A percentile compares a stretch with the other conserved stretches of the same genome.
Evolutionary conservation across 1,140 invertebrate species (phyloP).

Genomic region (Euura lappo): DNA sequence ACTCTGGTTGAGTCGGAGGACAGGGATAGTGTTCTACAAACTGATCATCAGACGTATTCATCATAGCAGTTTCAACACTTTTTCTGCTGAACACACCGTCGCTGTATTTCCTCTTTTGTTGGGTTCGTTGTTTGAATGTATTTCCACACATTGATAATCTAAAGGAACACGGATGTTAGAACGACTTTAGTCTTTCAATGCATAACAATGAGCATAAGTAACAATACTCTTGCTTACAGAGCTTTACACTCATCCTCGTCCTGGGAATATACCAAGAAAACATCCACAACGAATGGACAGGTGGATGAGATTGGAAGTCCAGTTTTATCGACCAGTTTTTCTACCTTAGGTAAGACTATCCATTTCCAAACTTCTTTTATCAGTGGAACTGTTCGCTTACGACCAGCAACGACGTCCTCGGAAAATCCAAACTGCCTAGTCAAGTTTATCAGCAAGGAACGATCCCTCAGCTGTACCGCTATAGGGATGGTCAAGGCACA

Average conservation of each 20-base stretch:
- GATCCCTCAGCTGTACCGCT: slow-evolving; percentile 55
- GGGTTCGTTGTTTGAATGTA: slow-evolving; percentile 35
- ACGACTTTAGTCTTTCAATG: slow-evolving; percentile 10
- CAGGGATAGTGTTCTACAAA: slow-evolving; percentile 57
- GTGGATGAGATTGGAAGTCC: slow-evolving; percentile 51
- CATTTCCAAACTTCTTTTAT: slow-evolving; percentile 75
- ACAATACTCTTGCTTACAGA: slow-evolving; percentile 57
- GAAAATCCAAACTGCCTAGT: slow-evolving; percentile 39
- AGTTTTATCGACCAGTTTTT: slow-evolving; percentile 51
- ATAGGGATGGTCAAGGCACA: slow-evolving; percentile 60
- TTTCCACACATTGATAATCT: slow-evolving; percentile 46
- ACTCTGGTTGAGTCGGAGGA: slow-evolving; percentile 55
- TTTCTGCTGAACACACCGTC: slow-evolving; percentile 62
- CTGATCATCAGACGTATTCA: slow-evolving; percentile 49
- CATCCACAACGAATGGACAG: slow-evolving; percentile 63
- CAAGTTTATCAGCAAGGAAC: slow-evolving; percentile 55
- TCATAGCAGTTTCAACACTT: slow-evolving; percentile 59
- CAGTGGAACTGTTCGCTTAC: slow-evolving; percentile 49
- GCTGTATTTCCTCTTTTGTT: slow-evolving; percentile 46
- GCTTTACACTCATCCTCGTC: slow-evolving; percentile 63
- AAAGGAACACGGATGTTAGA: neutral
- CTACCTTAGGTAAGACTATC: slow-evolving; percentile 58
- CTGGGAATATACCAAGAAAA: slow-evolving; percentile 58
- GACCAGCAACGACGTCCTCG: slow-evolving; percentile 19
- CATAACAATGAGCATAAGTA: slow-evolving; percentile 6